Evolutionary conservation across 2,113 vertebrate genomes (phyloP).

Genomic region (Pomatorhinus ruficollis): DNA sequence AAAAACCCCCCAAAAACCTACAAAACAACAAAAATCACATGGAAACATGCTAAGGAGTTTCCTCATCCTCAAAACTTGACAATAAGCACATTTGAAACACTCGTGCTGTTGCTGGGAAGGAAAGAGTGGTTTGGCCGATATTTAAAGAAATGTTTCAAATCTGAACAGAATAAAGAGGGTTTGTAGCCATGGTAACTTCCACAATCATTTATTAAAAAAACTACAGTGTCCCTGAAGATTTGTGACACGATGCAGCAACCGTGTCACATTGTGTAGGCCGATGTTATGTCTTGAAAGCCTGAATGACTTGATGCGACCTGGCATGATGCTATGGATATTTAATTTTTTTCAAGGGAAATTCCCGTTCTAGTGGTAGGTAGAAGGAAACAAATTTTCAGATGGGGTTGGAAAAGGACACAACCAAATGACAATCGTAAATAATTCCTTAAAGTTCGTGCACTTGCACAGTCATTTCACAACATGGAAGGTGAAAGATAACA

Average conservation of each 20-base stretch:
- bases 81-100: neutral
- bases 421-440: neutral
- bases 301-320: constrained; percentile 35
- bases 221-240: constrained; percentile 17
- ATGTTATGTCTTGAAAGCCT: constrained; percentile 12
- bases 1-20: neutral
- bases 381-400: neutral
- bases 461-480: neutral
- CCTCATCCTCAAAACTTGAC: accelerated
- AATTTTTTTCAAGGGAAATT: neutral
- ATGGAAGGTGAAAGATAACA: neutral
- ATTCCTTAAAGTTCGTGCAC: neutral
- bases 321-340: constrained; percentile 5
- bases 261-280: constrained; percentile 29
- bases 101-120: neutral
- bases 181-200: constrained; percentile 53
- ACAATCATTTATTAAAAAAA: constrained; percentile 17
- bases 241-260: constrained; percentile 48
- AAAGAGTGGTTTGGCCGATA: neutral
- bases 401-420: neutral
- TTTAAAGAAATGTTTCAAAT: neutral
- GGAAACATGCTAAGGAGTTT: neutral
- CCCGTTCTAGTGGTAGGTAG: neutral
- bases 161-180: neutral
- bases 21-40: too few species aligned